Evolutionary conservation across 2,797 vertebrate genomes (phyloP).

Genomic region (Peromyscus eremicus): DNA sequence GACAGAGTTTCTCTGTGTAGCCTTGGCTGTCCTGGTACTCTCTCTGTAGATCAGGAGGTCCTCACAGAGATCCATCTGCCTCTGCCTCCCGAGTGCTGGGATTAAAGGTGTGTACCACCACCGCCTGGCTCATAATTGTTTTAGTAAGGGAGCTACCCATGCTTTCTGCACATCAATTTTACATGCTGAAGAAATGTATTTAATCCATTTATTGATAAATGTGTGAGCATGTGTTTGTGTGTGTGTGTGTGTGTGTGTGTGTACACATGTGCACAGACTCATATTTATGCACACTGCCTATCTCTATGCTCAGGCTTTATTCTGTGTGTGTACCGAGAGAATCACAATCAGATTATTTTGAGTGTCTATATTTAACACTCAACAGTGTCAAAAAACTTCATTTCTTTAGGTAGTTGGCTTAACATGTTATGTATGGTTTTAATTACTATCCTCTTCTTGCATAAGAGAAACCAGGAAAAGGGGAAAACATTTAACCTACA

Average conservation of each 20-base stretch:
- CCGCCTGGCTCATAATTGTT: background rate
- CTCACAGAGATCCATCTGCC: background rate
- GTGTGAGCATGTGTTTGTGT: background rate
- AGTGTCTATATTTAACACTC: conserved; percentile 70
- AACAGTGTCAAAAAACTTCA: conserved; percentile 73
- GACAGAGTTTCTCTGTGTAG: background rate
- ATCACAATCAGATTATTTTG: conserved; percentile 41
- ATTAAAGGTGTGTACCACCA: background rate
- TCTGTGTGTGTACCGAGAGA: background rate
- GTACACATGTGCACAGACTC: too few species aligned
- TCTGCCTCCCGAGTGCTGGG: background rate
- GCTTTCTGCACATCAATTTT: conserved; percentile 36
- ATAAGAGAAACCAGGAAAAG: conserved; percentile 68
- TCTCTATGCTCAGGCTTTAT: background rate
- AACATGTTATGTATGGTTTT: conserved; percentile 77
- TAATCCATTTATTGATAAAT: conserved; percentile 46
- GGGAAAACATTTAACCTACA: background rate
- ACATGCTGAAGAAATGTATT: conserved; percentile 47
- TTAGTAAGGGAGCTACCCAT: conserved; percentile 23
- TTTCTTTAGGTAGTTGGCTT: conserved; percentile 77
- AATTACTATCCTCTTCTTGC: conserved; percentile 69
- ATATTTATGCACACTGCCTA: too few species aligned
- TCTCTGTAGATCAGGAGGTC: background rate
- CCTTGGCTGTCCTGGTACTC: background rate
- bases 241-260: background rate